Evolutionary conservation across 2,113 vertebrate species (phyloP), one percentile per base, ranked within the genome.

Genomic region (Toxotes chatareus): DNA sequence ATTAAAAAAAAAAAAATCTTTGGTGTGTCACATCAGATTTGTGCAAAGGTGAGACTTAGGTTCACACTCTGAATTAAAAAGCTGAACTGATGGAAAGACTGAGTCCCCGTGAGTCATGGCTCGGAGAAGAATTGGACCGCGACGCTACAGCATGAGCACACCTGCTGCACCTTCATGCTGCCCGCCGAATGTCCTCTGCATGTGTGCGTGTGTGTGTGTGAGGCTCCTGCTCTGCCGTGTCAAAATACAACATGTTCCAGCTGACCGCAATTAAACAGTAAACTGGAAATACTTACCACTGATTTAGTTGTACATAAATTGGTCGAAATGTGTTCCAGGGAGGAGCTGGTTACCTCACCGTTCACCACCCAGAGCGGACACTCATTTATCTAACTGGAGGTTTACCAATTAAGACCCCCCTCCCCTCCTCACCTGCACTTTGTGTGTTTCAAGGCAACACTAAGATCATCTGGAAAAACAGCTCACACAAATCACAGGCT

Each of bases 211-310:
- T 53, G 82, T 57, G 76, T 86, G 75, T 34, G 77, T 53, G 71
- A 31, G 47, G 74, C 60, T 89, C 63, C 65, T 85, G 73, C 88
- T 68, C 80, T 76, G 72, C 69, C 27, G 76, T 89, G 91, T 93
- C 91, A 90, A 91, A 94, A 91, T 84, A 82, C 89, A 91, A 90
- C 87, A 90, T 81, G 86, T 92, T 92, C 90, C 92, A 94, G 91
- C 90, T 93, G 91, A 95, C 83, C 86, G 85, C 87, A 94, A 94
- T 95, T 93, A 94, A 95, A 93, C 91, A 76, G 92, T 94, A 94
- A 93, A 96, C 91, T 94, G 93, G 92, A 94, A 94, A 94, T 94
- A 93, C 93, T 95, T 92, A 92, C 82, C 86, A 72, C 75, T 87
- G 85, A 94, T 94, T 95, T 92, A 91, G 87, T 88, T 89, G 88